These are phyloP conservation scores for Acromyrmex echinatior DNA, from an alignment of 1,140 invertebrate species.

Conservation along the genomic window DNA sequence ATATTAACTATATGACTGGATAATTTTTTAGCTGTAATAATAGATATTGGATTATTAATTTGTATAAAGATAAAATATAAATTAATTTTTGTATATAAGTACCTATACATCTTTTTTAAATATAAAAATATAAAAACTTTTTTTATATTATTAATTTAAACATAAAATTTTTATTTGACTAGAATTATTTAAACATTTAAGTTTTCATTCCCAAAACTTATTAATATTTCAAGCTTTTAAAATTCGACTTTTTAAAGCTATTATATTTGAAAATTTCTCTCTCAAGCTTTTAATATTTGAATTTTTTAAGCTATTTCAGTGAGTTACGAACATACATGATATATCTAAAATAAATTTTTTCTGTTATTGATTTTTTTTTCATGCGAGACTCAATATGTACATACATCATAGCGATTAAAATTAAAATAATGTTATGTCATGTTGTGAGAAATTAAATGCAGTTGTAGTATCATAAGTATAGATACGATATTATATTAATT, in stretches of 20 bases:
- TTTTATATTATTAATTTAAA: conserved; percentile 3
- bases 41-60: not conserved
- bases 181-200: not conserved
- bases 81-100: not conserved
- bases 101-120: not conserved
- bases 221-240: not conserved
- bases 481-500: not conserved
- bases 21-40: not conserved
- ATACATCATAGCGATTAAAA: not conserved
- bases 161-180: not conserved
- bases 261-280: not conserved
- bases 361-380: not conserved
- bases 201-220: not conserved
- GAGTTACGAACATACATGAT: not conserved
- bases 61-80: not conserved
- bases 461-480: not conserved
- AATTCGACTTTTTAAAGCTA: not conserved
- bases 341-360: not conserved
- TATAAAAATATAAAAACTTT: not conserved
- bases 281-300: not conserved
- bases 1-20: too few relatives aligned
- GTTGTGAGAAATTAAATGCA: not conserved
- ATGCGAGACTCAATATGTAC: too few relatives aligned
- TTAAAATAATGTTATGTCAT: not conserved
- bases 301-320: not conserved